These are phyloP conservation scores for Sarcophaga bullata DNA, from an alignment of 1,140 invertebrate species.

Conservation along the genomic window DNA sequence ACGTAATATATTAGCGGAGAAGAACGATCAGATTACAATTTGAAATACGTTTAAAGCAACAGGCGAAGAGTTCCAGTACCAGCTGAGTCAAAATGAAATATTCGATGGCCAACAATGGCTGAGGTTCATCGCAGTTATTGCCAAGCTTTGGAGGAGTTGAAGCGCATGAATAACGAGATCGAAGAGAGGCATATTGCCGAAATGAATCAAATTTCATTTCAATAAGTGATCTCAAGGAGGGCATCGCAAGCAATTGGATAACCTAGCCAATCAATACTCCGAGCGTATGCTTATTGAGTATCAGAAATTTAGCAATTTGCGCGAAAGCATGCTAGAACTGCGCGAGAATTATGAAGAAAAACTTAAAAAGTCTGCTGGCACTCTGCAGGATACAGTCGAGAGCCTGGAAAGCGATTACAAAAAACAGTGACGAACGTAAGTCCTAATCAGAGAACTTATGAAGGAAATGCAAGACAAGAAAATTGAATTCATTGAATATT, in stretches of 20 bases:
- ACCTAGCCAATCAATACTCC: conserved; percentile 71
- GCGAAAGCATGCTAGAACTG: conserved; percentile 77
- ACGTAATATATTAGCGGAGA: conserved; percentile 73
- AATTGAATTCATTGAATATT: conserved; percentile 62
- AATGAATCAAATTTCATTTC: conserved; percentile 76
- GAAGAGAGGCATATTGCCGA: conserved; percentile 75
- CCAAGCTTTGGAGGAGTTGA: conserved; percentile 75
- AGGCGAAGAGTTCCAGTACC: conserved; percentile 80
- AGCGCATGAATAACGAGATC: conserved; percentile 76
- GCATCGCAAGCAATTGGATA: conserved; percentile 76
- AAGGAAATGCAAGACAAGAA: conserved; percentile 65
- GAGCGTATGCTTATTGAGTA: conserved; percentile 87
- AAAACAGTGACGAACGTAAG: conserved; percentile 60
- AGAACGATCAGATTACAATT: conserved; percentile 71
- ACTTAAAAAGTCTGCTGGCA: conserved; percentile 62
- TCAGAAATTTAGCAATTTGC: conserved; percentile 80
- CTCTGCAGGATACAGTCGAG: conserved; percentile 61
- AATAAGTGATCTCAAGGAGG: conserved; percentile 75
- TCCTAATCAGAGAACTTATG: conserved; percentile 60
- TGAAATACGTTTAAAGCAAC: conserved; percentile 75
- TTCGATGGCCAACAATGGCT: conserved; percentile 73
- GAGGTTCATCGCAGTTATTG: conserved; percentile 77
- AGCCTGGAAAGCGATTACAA: conserved; percentile 63
- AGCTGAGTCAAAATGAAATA: conserved; percentile 75
- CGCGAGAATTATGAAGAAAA: conserved; percentile 79